Evolutionary conservation across 2,888 invertebrate species (phyloP), one percentile per base, ranked within the genome.

Genomic region (Sarcophaga carnaria): DNA sequence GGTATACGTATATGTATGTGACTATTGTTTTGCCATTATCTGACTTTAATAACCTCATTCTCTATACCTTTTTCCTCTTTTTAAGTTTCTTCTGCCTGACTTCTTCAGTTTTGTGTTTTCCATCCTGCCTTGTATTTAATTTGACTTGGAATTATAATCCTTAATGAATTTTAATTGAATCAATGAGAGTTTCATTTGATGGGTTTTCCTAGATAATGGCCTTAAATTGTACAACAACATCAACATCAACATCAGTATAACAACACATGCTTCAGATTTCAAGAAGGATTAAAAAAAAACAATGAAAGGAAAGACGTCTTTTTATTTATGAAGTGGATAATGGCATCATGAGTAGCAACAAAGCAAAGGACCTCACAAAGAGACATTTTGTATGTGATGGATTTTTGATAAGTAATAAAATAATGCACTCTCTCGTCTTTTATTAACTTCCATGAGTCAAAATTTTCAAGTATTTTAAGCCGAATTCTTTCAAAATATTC

Each of bases 141-240:
- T 90, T 91, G 91, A 91, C 91, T 91, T 92, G 90, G 14, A 54
- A 90, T 90, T 90, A 90, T 93, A 92, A 93, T 92, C 92, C 90
- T 92, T 37, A 92, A 93, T 93, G 93, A 92, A 92, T 92, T 93
- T 90, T 92, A 93, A 93, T 91, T 88, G 89, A 72, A 84, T 81
- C 87, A 82, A 87, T 87, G 84, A 87, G 84, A 87, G 79, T 84
- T 84, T 72, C 84, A 87, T 87, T 87, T 87, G 87, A 87, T 87
- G 87, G 87, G 84, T 84, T 87, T 87, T 84, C 66, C 25, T 22
- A 79, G 84, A 87, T 87, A 87, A 87, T 87, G 69, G 63, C 75
- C 59, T 67, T 71, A 86, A 76, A 80, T 37, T 54, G 17, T 54
- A 14, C 67, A 83, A 37, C 14, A 17, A 62, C 62, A 78, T 66